phyloP scores from a whole-genome alignment of 1,140 invertebrate genomes.

The Platorchestia sp. region DNA sequence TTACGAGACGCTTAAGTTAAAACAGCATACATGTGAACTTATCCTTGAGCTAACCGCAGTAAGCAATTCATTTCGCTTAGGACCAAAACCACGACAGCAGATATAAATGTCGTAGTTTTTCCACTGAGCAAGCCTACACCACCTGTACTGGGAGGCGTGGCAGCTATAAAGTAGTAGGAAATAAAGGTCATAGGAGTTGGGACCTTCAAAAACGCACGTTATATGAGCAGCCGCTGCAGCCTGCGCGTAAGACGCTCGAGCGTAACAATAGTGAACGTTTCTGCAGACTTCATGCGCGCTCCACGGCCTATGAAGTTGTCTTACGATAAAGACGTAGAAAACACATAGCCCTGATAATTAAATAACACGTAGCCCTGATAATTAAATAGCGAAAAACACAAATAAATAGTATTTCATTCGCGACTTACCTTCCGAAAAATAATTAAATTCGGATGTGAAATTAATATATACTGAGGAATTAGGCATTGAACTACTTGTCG shows the following conservation, averaged over 20 bases:
- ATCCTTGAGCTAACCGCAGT: neutral
- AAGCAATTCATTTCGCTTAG: neutral
- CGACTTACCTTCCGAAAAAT: no score
- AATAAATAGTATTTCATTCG: no score
- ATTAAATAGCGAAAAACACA: neutral
- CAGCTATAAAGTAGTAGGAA: neutral
- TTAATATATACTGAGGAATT: no score
- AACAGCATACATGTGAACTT: neutral
- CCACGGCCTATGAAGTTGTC: neutral
- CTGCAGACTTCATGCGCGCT: neutral
- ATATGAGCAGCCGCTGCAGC: neutral
- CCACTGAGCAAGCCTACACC: neutral
- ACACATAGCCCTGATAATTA: no score
- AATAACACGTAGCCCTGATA: no score
- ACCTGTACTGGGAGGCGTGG: neutral
- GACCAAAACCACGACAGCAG: neutral
- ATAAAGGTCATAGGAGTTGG: neutral
- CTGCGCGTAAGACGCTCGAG: neutral
- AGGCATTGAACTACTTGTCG: no score
- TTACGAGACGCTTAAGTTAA: neutral
- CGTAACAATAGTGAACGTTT: neutral
- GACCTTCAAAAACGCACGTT: neutral
- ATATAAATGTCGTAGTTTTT: neutral
- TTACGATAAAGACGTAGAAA: no score
- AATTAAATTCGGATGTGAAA: no score